Evolutionary conservation across 2,797 vertebrate genomes (phyloP).

Genomic region (Chelmon rostratus): DNA sequence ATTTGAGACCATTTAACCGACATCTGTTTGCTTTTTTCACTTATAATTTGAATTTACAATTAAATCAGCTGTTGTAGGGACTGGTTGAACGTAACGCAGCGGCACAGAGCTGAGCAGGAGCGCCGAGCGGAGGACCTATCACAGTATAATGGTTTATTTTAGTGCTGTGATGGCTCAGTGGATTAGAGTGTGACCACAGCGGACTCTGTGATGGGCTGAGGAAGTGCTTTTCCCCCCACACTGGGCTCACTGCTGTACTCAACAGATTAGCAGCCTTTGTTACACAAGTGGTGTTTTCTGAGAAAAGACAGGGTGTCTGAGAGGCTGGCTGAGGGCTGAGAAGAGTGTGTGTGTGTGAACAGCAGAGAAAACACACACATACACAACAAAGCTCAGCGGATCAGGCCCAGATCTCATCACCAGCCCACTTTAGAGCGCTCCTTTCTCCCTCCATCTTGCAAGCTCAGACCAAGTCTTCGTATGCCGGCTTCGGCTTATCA

Average conservation of each 20-base stretch:
- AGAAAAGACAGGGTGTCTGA: conserved; percentile 72
- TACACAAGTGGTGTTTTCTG: conserved; percentile 78
- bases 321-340: conserved; percentile 65
- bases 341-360: conserved; percentile 33
- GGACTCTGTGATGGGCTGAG: conserved; percentile 60
- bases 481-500: conserved; percentile 23
- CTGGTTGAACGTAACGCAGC: conserved; percentile 10
- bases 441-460: conserved; percentile 50
- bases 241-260: conserved; percentile 75
- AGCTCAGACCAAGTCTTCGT: conserved; percentile 29
- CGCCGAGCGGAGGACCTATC: conserved; percentile 45
- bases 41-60: conserved; percentile 11
- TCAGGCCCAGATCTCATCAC: conserved; percentile 68
- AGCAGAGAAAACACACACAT: conserved; percentile 18
- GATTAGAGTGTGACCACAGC: conserved; percentile 76
- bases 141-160: conserved; percentile 73
- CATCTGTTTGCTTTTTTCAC: neutral
- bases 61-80: conserved; percentile 7
- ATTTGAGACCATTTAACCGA: neutral
- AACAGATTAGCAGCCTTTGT: conserved; percentile 81
- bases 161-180: conserved; percentile 75
- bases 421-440: conserved; percentile 47
- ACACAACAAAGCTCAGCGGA: conserved; percentile 55
- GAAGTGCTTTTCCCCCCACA: conserved; percentile 18
- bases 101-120: neutral